These are phyloP conservation scores for Hydrocynus forskahlii DNA, from an alignment of 2,797 vertebrate genomes.

Conservation along the genomic window DNA sequence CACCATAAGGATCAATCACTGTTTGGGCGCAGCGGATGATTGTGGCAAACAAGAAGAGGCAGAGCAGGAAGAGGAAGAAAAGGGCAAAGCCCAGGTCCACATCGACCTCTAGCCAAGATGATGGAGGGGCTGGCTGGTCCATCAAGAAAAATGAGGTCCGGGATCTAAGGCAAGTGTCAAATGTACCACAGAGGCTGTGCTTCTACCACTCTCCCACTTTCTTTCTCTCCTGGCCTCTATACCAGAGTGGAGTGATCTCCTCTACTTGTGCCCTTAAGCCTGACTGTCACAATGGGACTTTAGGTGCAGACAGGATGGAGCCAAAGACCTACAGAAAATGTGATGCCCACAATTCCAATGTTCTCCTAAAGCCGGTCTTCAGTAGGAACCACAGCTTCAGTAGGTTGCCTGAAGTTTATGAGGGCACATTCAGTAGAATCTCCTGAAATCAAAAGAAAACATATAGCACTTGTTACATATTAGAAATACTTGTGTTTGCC, in stretches of 20 bases:
- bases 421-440: constrained; percentile 9
- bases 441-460: constrained; percentile 37
- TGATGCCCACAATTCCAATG: not conserved
- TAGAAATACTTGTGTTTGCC: too few species aligned
- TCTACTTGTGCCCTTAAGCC: not conserved
- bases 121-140: constrained; percentile 63
- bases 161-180: not conserved
- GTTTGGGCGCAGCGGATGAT: constrained; percentile 82
- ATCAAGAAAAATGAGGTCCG: constrained; percentile 57
- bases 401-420: not conserved
- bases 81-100: constrained; percentile 83
- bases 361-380: not conserved
- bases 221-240: not conserved
- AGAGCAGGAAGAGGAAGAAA: constrained; percentile 80
- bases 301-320: not conserved
- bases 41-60: constrained; percentile 79
- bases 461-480: not conserved
- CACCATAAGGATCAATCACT: constrained; percentile 81
- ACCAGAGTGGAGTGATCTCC: constrained; percentile 23
- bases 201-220: not conserved
- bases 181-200: not conserved
- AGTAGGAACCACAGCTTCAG: not conserved
- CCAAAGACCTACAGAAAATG: not conserved
- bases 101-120: constrained; percentile 72
- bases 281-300: not conserved